Base-by-base conservation (phyloP, 92 coral and sea anemone genomes). In the Siderastrea radians region DNA sequence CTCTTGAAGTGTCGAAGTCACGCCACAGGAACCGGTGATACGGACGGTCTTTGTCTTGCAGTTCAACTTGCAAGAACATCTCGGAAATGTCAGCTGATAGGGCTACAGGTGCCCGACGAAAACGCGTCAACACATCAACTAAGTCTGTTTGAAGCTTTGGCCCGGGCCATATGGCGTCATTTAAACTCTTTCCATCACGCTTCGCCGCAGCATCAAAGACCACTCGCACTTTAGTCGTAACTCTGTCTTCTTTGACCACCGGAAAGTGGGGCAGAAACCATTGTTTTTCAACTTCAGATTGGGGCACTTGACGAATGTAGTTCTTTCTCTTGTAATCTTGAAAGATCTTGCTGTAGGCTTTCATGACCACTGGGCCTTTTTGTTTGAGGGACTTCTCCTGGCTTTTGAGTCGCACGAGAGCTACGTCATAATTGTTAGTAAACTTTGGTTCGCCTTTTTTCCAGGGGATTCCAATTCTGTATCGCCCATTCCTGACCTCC, bases 191-290 rank as follows among this genome's bases (percentile, higher is more conserved):
- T 6, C 86, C 90, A 26, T 85, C 62, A 57, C 71, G 69, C 45
- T 85, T 86, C 82, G 68, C 16, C 12, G 87, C 90, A 55, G 90
- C 81, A 16, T 90, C 93, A 78, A 90, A 90, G 8, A 90, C 93
- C 5, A 85, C 51, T 9, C 89, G 63, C 26, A 84, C 79, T 58
- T 89, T 89, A 2, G 93, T 85, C 4, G 90, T 89, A 54, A 58
- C 44, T 38, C 82, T 84, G 68, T 89, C 92, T 13, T 51, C 79
- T 58, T 79, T 44, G 7, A 89, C 52, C 47, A 89, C 92, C 4
- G 92, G 84, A 71, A 84, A 85, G 49, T 90, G 90, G 16, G 90
- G 90, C 4, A 90, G 90, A 19, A n/a, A 85, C 79, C 90, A 69
- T 49, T 78, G 38, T 63, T 19, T 13, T 0, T 61, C 16, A 43